Conservation (phyloP, 2,113 vertebrate genomes). For the Beaufortia kweichowensis region DNA sequence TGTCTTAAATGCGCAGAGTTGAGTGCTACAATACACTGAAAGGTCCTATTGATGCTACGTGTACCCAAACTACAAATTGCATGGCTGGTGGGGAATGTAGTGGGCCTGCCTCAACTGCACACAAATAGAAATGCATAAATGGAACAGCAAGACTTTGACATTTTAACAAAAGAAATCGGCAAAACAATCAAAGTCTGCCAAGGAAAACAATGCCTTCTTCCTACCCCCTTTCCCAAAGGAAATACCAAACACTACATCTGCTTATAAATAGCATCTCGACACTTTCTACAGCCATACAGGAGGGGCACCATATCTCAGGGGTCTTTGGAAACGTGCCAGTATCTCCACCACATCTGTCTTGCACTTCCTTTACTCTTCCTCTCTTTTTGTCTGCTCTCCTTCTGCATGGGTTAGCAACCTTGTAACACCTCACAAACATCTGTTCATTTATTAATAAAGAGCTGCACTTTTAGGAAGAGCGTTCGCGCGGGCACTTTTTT, state of each 20-base stretch:
- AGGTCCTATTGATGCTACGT: background rate
- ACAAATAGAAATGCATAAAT: slow-evolving; percentile 53
- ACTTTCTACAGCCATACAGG: slow-evolving; percentile 65
- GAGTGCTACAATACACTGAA: background rate
- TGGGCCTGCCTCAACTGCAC: slow-evolving; percentile 39
- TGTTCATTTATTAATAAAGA: slow-evolving; percentile 49
- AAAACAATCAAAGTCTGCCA: slow-evolving; percentile 64
- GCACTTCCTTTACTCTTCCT: background rate
- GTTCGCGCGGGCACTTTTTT: slow-evolving; percentile 13
- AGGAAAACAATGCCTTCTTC: slow-evolving; percentile 72
- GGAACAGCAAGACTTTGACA: slow-evolving; percentile 60
- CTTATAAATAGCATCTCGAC: slow-evolving; percentile 73
- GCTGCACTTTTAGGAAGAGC: background rate
- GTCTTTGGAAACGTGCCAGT: slow-evolving; percentile 46
- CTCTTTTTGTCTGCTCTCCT: slow-evolving; percentile 13
- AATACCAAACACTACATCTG: slow-evolving; percentile 75
- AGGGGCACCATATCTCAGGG: slow-evolving; percentile 63
- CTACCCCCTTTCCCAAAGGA: slow-evolving; percentile 63
- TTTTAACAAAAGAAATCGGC: slow-evolving; percentile 55
- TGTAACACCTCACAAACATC: slow-evolving; percentile 50
- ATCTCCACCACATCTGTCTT: slow-evolving; percentile 1
- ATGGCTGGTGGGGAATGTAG: slow-evolving; percentile 6
- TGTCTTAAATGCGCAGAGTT: slow-evolving; percentile 7
- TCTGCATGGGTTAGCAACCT: slow-evolving; percentile 28
- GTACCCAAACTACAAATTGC: slow-evolving; percentile 22